phyloP scores from a whole-genome alignment of 2,888 invertebrate genomes.

The Drosophila subquinaria region DNA sequence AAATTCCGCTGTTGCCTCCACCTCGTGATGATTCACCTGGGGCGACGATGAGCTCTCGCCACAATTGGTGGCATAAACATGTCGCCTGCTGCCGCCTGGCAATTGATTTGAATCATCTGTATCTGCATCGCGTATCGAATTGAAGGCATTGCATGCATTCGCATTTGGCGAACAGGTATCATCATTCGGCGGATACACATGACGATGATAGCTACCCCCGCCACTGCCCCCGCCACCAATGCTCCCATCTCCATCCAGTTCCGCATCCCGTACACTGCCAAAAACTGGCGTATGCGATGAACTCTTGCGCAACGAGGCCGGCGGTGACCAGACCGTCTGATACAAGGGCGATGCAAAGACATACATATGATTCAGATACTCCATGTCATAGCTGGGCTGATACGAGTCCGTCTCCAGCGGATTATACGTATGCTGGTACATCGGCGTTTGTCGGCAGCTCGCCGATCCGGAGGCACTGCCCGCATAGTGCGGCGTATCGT shows the following conservation, averaged over 20 bases:
- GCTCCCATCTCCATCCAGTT: slow-evolving; percentile 82
- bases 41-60: slow-evolving; percentile 85
- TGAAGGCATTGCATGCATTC: slow-evolving; percentile 84
- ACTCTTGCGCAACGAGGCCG: slow-evolving; percentile 84
- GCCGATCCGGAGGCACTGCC: slow-evolving; percentile 84
- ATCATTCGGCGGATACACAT: slow-evolving; percentile 85
- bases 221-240: slow-evolving; percentile 71
- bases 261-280: slow-evolving; percentile 84
- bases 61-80: slow-evolving; percentile 85
- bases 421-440: slow-evolving; percentile 85
- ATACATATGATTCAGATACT: slow-evolving; percentile 85
- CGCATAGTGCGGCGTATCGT: slow-evolving; percentile 83
- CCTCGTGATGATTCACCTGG: slow-evolving; percentile 80
- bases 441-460: slow-evolving; percentile 85
- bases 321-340: slow-evolving; percentile 85
- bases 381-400: slow-evolving; percentile 85
- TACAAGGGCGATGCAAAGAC: slow-evolving; percentile 85
- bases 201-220: slow-evolving; percentile 80
- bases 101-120: slow-evolving; percentile 84
- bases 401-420: slow-evolving; percentile 85
- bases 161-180: slow-evolving; percentile 85
- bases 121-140: slow-evolving; percentile 84
- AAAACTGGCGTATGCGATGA: slow-evolving; percentile 85
- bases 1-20: slow-evolving; percentile 61
- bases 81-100: slow-evolving; percentile 73